Evolutionary conservation across 1,140 invertebrate genomes (phyloP).

Genomic region (Drosophila ananassae): DNA sequence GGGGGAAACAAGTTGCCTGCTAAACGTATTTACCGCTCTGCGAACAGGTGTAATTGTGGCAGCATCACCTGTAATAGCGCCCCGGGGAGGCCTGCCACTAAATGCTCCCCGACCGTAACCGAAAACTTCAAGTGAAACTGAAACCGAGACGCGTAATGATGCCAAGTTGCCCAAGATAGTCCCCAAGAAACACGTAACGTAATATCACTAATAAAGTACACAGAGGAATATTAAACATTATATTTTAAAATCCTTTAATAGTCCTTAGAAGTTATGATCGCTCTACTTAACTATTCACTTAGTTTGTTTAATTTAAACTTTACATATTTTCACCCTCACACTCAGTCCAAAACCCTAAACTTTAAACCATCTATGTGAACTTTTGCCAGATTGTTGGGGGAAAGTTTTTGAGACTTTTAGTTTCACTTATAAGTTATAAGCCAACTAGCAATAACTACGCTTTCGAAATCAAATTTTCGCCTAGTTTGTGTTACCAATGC

Average conservation of each 20-base stretch:
- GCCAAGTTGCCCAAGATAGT: constrained; percentile 37
- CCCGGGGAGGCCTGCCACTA: constrained; percentile 54
- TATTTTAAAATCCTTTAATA: too few relatives aligned
- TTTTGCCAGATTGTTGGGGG: constrained; percentile 5
- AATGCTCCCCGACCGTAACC: constrained; percentile 31
- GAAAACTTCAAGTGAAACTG: constrained; percentile 8
- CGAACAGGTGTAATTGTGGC: constrained; percentile 43
- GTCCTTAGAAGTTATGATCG: too few relatives aligned
- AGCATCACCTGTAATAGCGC: constrained; percentile 43
- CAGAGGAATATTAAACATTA: neutral
- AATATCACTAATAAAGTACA: constrained; percentile 63
- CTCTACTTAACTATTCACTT: too few relatives aligned
- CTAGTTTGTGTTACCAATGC: constrained; percentile 18
- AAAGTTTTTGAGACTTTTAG: constrained; percentile 15
- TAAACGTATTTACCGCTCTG: constrained; percentile 46
- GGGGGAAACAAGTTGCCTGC: constrained; percentile 6
- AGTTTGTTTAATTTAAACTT: neutral
- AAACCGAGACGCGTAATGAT: constrained; percentile 36
- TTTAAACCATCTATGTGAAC: constrained; percentile 6
- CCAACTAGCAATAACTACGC: constrained; percentile 16
- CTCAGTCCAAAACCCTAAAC: constrained; percentile 9
- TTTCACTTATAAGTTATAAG: neutral
- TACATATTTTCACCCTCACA: constrained; percentile 17
- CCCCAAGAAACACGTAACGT: constrained; percentile 47
- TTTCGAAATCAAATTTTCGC: constrained; percentile 1